These are phyloP conservation scores for Poeciliopsis gracilis DNA, from an alignment of 2,797 vertebrate genomes.

Conservation along the genomic window DNA sequence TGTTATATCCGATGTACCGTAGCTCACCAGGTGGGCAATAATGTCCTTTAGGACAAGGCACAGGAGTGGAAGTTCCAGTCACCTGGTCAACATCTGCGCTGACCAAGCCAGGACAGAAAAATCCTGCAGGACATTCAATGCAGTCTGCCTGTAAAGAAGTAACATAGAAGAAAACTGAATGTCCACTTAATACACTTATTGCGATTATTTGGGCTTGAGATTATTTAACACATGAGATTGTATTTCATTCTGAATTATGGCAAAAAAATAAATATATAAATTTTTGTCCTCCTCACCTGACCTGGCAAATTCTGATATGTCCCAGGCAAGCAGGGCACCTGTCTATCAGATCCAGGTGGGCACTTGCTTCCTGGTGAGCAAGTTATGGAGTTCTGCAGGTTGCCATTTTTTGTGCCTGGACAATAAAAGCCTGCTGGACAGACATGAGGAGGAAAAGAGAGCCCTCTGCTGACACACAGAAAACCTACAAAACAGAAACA, in stretches of 20 bases:
- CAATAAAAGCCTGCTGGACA: constrained; percentile 88
- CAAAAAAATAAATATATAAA: neutral
- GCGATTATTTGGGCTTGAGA: constrained; percentile 5
- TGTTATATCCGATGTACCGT: neutral
- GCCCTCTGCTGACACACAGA: constrained; percentile 84
- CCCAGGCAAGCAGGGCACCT: constrained; percentile 81
- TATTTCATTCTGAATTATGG: neutral
- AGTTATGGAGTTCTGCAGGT: constrained; percentile 53
- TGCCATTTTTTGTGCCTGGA: constrained; percentile 76
- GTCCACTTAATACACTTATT: neutral
- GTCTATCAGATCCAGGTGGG: constrained; percentile 82
- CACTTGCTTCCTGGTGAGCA: constrained; percentile 88
- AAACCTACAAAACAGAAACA: constrained; percentile 77
- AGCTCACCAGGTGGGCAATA: constrained; percentile 82
- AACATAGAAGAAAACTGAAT: constrained; percentile 23
- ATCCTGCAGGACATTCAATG: constrained; percentile 81
- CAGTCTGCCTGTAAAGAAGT: constrained; percentile 75
- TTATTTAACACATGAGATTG: neutral
- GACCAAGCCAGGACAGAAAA: constrained; percentile 76
- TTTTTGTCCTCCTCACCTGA: constrained; percentile 71
- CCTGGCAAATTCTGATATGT: constrained; percentile 86
- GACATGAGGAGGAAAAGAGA: constrained; percentile 76
- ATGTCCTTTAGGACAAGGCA: constrained; percentile 79
- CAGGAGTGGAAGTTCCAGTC: constrained; percentile 70
- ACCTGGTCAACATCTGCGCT: constrained; percentile 53